Base-by-base conservation (phyloP, 2,888 invertebrate genomes). In the Napeogenes sylphis region DNA sequence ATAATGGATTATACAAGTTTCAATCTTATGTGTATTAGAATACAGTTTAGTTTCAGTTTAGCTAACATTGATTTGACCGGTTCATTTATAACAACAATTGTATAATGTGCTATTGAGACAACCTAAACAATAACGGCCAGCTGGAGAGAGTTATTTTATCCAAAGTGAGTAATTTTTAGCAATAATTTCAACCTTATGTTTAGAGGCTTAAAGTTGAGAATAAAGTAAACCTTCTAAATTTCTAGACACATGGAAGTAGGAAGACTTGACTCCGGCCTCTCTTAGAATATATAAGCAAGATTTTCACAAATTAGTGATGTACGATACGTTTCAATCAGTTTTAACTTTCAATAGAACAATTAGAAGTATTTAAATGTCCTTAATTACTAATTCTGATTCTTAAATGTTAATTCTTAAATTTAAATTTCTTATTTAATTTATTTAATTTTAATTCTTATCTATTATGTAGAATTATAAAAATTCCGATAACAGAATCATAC, bases 231-330 rank as follows among this genome's bases (percentile, higher is more conserved):
- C 33, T 42, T 32, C 54, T 56, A 59, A 59, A 57, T 66, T 68
- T 77, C 76, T 77, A 77, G 74, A 73, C 73, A 74, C 71, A 71
- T 70, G 74, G 72, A 76, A 51, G 30, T 51, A 51, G 51, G 76
- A 51, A 51, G 51, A 73, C 70, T 74, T 72, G 73, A 72, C 75
- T 75, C 74, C 73, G 71, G 74, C 73, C 75, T 75, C 73, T 65
- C 66, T 65, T 69, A 74, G 83, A 81, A 84, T 85, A 70, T 74
- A 64, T 78, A 83, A 77, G 67, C 67, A 77, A 77, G 77, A 75
- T 75, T 80, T 77, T 77, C 74, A 65, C 66, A 68, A 68, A 65
- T 64, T 55, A 65, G 62, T 61, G 60, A 68, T 64, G 61, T 51
- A 62, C 55, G 46, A 56, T 59, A 65, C 62, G 62, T 66, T 30